These are phyloP conservation scores for Erpornis zantholeuca DNA, from an alignment of 2,113 vertebrate species.

Conservation along the genomic window DNA sequence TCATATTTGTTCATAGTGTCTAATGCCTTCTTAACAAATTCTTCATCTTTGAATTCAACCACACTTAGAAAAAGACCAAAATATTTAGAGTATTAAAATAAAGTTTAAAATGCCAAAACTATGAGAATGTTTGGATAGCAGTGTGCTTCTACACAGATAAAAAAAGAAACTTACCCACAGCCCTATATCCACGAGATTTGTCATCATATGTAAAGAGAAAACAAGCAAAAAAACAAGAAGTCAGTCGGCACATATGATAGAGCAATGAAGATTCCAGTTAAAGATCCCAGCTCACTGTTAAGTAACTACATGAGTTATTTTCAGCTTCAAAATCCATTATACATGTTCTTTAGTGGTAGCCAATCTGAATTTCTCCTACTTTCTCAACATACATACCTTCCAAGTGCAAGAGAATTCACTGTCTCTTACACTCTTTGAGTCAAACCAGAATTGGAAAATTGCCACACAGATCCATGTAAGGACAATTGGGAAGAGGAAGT, in stretches of 20 bases:
- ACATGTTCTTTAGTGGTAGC: constrained; percentile 33
- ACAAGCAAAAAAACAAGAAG: constrained; percentile 51
- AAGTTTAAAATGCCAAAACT: neutral
- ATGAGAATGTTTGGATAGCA: neutral
- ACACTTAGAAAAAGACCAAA: constrained; percentile 79
- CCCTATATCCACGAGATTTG: constrained; percentile 81
- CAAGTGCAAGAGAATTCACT: constrained; percentile 42
- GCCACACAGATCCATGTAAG: constrained; percentile 62
- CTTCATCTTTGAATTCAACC: constrained; percentile 98
- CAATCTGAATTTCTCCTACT: constrained; percentile 33
- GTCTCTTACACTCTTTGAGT: constrained; percentile 35
- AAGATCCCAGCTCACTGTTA: constrained; percentile 65
- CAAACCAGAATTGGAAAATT: constrained; percentile 62
- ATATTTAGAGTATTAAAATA: constrained; percentile 49
- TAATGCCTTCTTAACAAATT: constrained; percentile 96
- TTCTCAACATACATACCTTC: constrained; percentile 30
- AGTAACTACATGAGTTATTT: constrained; percentile 52
- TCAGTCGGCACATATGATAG: constrained; percentile 66
- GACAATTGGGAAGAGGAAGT: constrained; percentile 33
- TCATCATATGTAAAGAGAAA: constrained; percentile 64
- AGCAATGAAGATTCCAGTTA: constrained; percentile 23
- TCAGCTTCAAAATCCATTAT: constrained; percentile 10
- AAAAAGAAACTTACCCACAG: constrained; percentile 90
- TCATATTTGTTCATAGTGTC: constrained; percentile 97
- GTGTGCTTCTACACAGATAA: constrained; percentile 18